Evolutionary conservation across 2,888 invertebrate genomes (phyloP).

Genomic region (Rhorus exstirpatorius): DNA sequence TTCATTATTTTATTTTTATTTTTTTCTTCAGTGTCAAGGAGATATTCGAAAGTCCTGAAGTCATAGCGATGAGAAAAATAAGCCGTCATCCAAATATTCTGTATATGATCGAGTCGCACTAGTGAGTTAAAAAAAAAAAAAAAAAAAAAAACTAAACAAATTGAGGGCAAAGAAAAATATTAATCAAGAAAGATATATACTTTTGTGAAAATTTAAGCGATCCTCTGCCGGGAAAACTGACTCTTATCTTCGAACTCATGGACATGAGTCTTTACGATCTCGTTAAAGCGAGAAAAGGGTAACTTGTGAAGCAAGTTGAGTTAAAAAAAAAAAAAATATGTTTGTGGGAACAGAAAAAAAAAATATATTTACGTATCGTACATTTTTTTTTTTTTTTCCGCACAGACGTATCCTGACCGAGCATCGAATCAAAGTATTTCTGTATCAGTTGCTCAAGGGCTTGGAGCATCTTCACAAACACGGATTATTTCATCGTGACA

Average conservation of each 20-base stretch:
- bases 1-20: not conserved
- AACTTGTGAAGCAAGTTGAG: constrained; percentile 67
- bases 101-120: constrained; percentile 89
- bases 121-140: constrained; percentile 86
- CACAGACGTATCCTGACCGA: constrained; percentile 86
- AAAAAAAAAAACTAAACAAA: not conserved
- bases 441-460: constrained; percentile 89
- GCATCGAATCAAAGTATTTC: constrained; percentile 87
- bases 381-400: constrained; percentile 42
- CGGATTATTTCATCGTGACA: constrained; percentile 90
- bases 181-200: not conserved
- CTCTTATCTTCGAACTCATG: constrained; percentile 90
- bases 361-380: constrained; percentile 2
- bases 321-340: constrained; percentile 4
- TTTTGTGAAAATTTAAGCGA: constrained; percentile 85
- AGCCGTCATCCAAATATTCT: constrained; percentile 89
- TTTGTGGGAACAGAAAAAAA: not conserved
- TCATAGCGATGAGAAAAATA: constrained; percentile 88
- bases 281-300: constrained; percentile 87
- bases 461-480: constrained; percentile 89
- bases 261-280: constrained; percentile 91
- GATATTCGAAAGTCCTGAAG: constrained; percentile 87
- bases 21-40: constrained; percentile 84
- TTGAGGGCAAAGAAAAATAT: not conserved
- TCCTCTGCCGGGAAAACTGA: constrained; percentile 87